Conservation (phyloP, 1,140 invertebrate genomes). For the Sycophila sp. region DNA sequence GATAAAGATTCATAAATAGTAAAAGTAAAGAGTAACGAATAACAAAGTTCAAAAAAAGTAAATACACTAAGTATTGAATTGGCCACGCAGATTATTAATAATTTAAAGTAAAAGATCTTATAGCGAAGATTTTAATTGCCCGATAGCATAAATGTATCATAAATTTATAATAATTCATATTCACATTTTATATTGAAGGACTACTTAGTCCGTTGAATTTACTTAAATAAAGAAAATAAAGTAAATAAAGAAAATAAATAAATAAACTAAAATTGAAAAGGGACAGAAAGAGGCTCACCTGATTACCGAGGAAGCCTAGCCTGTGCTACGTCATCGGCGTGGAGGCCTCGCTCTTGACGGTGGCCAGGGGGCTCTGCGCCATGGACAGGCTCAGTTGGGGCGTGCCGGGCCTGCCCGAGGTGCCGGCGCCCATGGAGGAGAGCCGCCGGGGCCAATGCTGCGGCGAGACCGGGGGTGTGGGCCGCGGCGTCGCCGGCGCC, state of each 20-base stretch:
- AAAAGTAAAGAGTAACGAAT: background rate
- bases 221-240: background rate
- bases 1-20: background rate
- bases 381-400: slow-evolving; percentile 35
- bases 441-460: slow-evolving; percentile 62
- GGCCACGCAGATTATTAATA: no score
- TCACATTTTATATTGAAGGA: no score
- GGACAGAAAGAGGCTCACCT: background rate
- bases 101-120: no score
- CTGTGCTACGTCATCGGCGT: slow-evolving; percentile 38
- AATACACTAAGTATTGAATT: no score
- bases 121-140: no score
- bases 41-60: no score
- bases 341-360: slow-evolving; percentile 16
- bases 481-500: slow-evolving; percentile 67
- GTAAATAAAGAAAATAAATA: background rate
- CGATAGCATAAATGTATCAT: no score
- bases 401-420: background rate
- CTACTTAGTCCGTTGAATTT: no score
- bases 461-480: slow-evolving; percentile 70
- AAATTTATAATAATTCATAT: no score
- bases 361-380: slow-evolving; percentile 9
- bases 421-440: slow-evolving; percentile 44
- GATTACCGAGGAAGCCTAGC: slow-evolving; percentile 6
- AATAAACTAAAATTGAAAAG: background rate